These are phyloP conservation scores for Trachelus tabidus DNA, from an alignment of 2,888 invertebrate species.

Conservation along the genomic window DNA sequence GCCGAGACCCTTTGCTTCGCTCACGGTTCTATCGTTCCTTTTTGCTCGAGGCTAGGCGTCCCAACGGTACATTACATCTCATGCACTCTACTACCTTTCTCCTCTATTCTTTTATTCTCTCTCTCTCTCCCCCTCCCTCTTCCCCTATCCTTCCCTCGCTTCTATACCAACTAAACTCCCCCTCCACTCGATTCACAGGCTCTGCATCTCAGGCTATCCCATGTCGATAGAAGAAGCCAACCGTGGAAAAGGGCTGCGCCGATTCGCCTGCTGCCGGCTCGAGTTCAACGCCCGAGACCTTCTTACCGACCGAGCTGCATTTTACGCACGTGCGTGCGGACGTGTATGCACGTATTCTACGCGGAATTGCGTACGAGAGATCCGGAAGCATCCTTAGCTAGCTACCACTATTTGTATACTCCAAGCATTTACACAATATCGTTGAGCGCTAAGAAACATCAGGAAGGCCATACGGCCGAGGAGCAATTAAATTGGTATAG, in stretches of 20 bases:
- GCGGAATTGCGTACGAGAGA: background rate
- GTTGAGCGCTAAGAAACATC: background rate
- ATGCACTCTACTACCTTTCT: slow-evolving; percentile 4
- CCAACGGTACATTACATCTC: background rate
- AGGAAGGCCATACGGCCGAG: background rate
- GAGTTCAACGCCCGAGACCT: background rate
- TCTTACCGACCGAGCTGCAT: background rate
- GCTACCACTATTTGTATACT: background rate
- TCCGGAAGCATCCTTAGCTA: background rate
- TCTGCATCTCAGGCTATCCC: background rate
- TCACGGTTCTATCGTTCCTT: background rate
- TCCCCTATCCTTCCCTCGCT: background rate
- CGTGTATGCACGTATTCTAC: background rate
- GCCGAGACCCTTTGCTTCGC: background rate
- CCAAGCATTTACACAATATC: background rate
- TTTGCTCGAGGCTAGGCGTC: background rate
- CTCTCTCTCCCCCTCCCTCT: background rate
- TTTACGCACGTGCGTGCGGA: background rate
- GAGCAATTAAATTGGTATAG: background rate
- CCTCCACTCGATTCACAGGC: background rate
- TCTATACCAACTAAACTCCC: background rate
- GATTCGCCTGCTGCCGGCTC: background rate
- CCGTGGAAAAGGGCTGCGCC: background rate
- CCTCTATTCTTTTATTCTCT: background rate
- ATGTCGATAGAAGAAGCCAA: background rate